Conservation (phyloP, 2,113 vertebrate genomes). For the Cyprinus carpio region DNA sequence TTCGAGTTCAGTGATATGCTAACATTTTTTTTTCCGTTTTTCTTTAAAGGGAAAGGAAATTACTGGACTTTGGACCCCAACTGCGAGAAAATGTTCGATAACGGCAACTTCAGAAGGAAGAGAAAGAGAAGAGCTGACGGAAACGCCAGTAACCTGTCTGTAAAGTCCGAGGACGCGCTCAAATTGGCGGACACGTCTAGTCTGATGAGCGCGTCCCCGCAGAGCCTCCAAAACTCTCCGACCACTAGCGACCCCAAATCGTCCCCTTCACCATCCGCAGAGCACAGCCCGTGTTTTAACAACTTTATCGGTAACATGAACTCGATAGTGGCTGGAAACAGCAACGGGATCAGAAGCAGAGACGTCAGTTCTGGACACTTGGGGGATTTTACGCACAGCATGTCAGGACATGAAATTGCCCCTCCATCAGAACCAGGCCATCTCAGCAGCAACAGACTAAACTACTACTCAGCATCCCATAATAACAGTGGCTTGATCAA, state of each 20-base stretch:
- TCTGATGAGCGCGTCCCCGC: slow-evolving; percentile 62
- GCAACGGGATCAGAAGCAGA: slow-evolving; percentile 61
- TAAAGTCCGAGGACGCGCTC: slow-evolving; percentile 63
- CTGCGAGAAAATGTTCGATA: slow-evolving; percentile 86
- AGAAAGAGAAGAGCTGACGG: slow-evolving; percentile 77
- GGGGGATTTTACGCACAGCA: slow-evolving; percentile 68
- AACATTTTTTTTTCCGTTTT: background rate
- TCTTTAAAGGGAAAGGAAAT: slow-evolving; percentile 84
- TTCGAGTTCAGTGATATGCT: background rate
- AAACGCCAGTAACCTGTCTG: rapidly evolving
- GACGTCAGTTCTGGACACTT: slow-evolving; percentile 61
- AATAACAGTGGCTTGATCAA: slow-evolving; percentile 64
- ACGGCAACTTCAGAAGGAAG: slow-evolving; percentile 72
- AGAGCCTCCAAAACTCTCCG: slow-evolving; percentile 66
- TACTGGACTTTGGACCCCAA: slow-evolving; percentile 93
- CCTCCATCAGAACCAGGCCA: slow-evolving; percentile 64
- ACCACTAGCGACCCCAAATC: slow-evolving; percentile 67
- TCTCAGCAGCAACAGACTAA: slow-evolving; percentile 65
- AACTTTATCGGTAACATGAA: slow-evolving; percentile 78
- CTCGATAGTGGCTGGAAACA: slow-evolving; percentile 63
- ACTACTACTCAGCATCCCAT: slow-evolving; percentile 73
- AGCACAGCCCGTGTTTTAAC: slow-evolving; percentile 75
- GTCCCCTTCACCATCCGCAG: slow-evolving; percentile 61
- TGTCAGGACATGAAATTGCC: slow-evolving; percentile 68
- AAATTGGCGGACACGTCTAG: slow-evolving; percentile 71